Base-by-base conservation (phyloP, 1,140 invertebrate genomes). In the Nasonia vitripennis region DNA sequence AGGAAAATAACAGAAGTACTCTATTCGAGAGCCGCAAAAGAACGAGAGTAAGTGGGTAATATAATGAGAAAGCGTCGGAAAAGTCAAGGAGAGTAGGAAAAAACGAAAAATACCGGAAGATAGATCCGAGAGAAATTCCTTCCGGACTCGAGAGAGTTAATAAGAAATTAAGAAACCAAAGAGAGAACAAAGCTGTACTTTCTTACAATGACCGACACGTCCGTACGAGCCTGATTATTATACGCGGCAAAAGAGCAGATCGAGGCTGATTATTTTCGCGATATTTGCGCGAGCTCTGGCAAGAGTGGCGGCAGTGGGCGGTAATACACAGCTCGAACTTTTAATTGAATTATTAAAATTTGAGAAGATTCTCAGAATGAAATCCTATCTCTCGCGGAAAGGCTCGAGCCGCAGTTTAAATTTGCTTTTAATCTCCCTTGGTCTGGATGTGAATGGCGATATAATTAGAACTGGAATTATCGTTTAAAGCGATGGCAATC, bases 331-430 rank as follows among this genome's bases (percentile, higher is more conserved):
- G 41, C n/a, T 75, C 27, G n/a, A 78, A 78, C 75, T 78, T 78
- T 78, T 79, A 79, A 79, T 79, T 37, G 55, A 79, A 80, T 80
- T 45, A 45, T 80, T 45, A 80, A 23, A 70, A 68, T 80, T 80
- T 20, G 51, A 62, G 78, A 67, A 79, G 51, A 62, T 62, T 27
- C 45, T 27, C 31, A 23, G 45, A 78, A 51, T 51, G 14, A 62
- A 62, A 62, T 62, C 20, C 55, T 20, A 62, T 62, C 20, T 62
- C 20, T 62, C 48, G 14, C 14, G 48, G 55, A 17, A 27, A 27
- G 20, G 55, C 20, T 62, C n/a, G 20, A 62, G 48, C 48, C 48
- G 12, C 14, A 51, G 48, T 51, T 51, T 51, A 51, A 51, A 51
- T 51, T 51, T 51, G 48, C 48, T 51, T 51, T 51, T 51, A 51